Base-by-base conservation (phyloP, 2,888 invertebrate species). In the Aleiodes leptofemur region DNA sequence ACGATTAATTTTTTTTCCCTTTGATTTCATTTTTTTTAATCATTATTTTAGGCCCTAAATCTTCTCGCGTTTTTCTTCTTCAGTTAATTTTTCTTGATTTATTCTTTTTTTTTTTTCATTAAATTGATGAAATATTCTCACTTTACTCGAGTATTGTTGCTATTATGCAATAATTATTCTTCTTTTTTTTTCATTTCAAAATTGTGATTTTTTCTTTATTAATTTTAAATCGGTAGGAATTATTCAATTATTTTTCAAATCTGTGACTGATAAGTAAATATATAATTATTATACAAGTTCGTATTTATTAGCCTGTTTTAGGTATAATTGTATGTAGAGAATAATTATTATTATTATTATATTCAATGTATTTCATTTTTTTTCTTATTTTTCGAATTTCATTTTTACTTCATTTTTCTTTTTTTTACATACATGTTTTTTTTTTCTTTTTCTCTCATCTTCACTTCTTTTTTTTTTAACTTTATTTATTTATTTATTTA, bases 241-340 rank as follows among this genome's bases (percentile, higher is more conserved):
- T 59, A 59, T 59, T 38, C n/a, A 59, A 59, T 59, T 29, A 59
- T 59, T 59, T n/a, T 38, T 59, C 8, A 43, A 43, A 38, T 34
- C 34, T 59, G 59, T 59, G 59, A 59, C 38, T 59, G 59, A 59
- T 59, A 59, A 59, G 34, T 59, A 59, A 59, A 59, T 59, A 59
- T 59, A 59, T 59, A 59, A 7, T 43, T 59, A 59, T 59, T 34
- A 59, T 59, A 59, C 59, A 59, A 34, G 59, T 59, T 59, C n/a
- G 13, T 59, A 34, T 34, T 38, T n/a, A 14, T 51, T 51, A 14
- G n/a, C 14, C n/a, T 51, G 14, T 51, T 85, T 85, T 84, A 84
- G 84, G 84, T 86, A 86, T 86, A 87, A 86, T 83, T 87, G 85
- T 84, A 83, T 85, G 86, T 86, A 86, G 84, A 86, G 87, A 86